Base-by-base conservation (phyloP, 2,113 vertebrate genomes). In the Albula glossodonta region DNA sequence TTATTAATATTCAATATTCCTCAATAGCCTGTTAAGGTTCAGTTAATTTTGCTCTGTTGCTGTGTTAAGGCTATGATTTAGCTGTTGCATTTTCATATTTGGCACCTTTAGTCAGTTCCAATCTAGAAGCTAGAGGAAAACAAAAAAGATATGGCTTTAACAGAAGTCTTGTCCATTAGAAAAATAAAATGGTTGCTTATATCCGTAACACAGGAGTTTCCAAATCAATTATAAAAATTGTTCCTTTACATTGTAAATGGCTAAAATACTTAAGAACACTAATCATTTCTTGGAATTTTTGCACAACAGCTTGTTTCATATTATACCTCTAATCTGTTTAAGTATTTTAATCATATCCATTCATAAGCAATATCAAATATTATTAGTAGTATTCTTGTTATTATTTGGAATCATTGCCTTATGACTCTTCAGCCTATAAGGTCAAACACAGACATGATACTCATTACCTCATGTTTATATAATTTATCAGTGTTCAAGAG, bases 321-420 rank as follows among this genome's bases (percentile, higher is more conserved):
- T 48, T 79, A 25, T 81, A 53, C 80, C 51, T 81, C 50, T 31
- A 8, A 11, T 80, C 48, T 81, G n/a, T 81, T 25, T 7, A 51
- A 52, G 22, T 81, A 53, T 53, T 53, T 53, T 19, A 52, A 5
- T n/a, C n/a, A 15, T 81, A 70, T 74, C n/a, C 51, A 81, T 25
- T 52, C 80, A 50, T 25, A 53, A 81, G 80, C 80, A 81, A 81
- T 81, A 81, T 53, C 9, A 49, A 41, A 12, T 51, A 70, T 84
- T 70, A 77, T 51, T 50, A 74, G n/a, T 74, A 66, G 17, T 66
- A 66, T 66, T 74, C 22, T 51, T 77, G n/a, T 74, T 77, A 22
- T 50, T 51, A 31, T n/a, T 83, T 70, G 83, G 78, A 48, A 15
- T 80, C 84, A 66, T 85, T 85, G 84, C 84, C 84, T 85, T 85